phyloP scores from a whole-genome alignment of 2,888 invertebrate species.

The Nemoura dubitans region DNA sequence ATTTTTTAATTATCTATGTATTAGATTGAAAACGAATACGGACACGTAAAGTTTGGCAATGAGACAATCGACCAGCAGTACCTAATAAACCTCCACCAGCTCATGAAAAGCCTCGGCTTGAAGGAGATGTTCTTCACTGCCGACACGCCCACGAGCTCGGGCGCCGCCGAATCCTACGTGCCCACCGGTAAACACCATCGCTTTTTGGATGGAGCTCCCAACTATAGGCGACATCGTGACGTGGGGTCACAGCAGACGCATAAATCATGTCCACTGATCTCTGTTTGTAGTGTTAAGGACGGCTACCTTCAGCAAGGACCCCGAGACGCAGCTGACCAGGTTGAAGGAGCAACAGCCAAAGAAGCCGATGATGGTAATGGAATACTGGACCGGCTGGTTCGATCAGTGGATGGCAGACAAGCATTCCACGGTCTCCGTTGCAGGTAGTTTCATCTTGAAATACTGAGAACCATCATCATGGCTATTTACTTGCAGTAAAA shows the following conservation, averaged over 20 bases:
- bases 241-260: no score
- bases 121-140: conserved; percentile 61
- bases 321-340: conserved; percentile 59
- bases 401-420: conserved; percentile 65
- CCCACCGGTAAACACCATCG: conserved; percentile 36
- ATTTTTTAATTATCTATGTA: background rate
- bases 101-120: conserved; percentile 58
- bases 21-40: conserved; percentile 65
- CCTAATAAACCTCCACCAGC: conserved; percentile 59
- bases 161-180: background rate
- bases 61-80: conserved; percentile 58
- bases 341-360: conserved; percentile 61
- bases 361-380: conserved; percentile 66
- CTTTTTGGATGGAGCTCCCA: background rate
- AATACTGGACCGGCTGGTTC: conserved; percentile 71
- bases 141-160: conserved; percentile 53
- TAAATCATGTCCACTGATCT: no score
- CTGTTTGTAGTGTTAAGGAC: conserved; percentile 65
- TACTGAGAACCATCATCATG: no score
- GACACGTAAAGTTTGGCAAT: conserved; percentile 57
- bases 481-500: no score
- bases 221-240: no score
- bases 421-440: conserved; percentile 55
- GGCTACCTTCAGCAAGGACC: conserved; percentile 64
- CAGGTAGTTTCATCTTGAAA: conserved; percentile 47